A percentile compares a stretch with the other conserved stretches of the same genome.
Conservation (phyloP, 2,888 invertebrate genomes). For the Tenthredo notha region DNA sequence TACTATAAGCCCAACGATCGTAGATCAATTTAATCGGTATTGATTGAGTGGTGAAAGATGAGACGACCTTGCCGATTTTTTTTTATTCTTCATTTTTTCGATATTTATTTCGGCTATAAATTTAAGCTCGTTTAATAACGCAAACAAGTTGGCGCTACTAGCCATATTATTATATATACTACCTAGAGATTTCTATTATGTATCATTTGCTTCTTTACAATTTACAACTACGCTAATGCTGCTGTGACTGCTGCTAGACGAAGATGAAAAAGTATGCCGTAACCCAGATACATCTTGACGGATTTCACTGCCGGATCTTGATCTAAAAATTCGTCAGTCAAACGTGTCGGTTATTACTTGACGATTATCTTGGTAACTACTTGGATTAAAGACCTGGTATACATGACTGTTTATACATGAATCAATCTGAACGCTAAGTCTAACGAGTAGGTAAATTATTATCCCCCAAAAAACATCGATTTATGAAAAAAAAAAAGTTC, state of each 20-base stretch:
- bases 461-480: too few species aligned
- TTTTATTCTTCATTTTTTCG: neutral
- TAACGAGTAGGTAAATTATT: too few species aligned
- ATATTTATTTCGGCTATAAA: neutral
- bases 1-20: neutral
- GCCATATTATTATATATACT: neutral
- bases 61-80: conserved; percentile 22
- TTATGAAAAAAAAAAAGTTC: too few species aligned
- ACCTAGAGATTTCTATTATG: conserved; percentile 45
- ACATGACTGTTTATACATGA: neutral
- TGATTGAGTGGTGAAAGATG: neutral
- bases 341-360: neutral
- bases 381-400: neutral
- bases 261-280: conserved; percentile 65
- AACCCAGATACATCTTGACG: conserved; percentile 65
- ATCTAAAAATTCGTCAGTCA: conserved; percentile 36
- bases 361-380: neutral
- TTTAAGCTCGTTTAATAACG: neutral
- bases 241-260: neutral
- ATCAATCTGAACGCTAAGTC: too few species aligned
- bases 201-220: conserved; percentile 29
- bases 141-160: neutral
- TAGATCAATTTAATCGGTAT: neutral
- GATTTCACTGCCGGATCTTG: conserved; percentile 61
- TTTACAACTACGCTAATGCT: conserved; percentile 21